Conservation (phyloP, 2,888 invertebrate species). For the Brenthis hecate region DNA sequence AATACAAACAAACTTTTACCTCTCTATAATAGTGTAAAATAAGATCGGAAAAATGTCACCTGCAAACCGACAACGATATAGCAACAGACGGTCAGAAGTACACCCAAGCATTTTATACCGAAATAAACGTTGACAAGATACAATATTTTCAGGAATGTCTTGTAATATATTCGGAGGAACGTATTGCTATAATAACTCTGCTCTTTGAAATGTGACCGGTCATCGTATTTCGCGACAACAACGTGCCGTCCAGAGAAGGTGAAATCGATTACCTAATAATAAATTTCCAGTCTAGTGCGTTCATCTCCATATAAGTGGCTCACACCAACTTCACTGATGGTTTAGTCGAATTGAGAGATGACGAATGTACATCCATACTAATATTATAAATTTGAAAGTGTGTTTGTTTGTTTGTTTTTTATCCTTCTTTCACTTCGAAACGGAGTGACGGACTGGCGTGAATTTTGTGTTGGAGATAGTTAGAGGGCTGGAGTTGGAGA, state of each 20-base stretch:
- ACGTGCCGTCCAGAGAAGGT: constrained; percentile 27
- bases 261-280: constrained; percentile 40
- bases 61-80: constrained; percentile 7
- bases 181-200: constrained; percentile 40
- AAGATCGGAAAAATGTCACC: constrained; percentile 17
- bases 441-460: too few species aligned
- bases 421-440: too few species aligned
- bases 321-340: constrained; percentile 17
- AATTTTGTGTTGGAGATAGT: too few species aligned
- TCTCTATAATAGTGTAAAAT: background rate
- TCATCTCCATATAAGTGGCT: constrained; percentile 22
- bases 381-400: too few species aligned
- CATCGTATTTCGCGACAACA: constrained; percentile 38
- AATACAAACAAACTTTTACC: too few species aligned
- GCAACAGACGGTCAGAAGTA: constrained; percentile 13
- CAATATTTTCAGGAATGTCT: constrained; percentile 32
- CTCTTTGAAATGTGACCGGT: constrained; percentile 36
- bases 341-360: background rate
- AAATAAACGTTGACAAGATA: constrained; percentile 32
- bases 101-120: constrained; percentile 15
- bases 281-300: constrained; percentile 36
- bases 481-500: too few species aligned
- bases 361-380: background rate
- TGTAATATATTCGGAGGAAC: constrained; percentile 38
- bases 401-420: too few species aligned